These are phyloP conservation scores for Trachythela sp. DNA, from an alignment of 64 coral and sea anemone genomes.

Conservation along the genomic window DNA sequence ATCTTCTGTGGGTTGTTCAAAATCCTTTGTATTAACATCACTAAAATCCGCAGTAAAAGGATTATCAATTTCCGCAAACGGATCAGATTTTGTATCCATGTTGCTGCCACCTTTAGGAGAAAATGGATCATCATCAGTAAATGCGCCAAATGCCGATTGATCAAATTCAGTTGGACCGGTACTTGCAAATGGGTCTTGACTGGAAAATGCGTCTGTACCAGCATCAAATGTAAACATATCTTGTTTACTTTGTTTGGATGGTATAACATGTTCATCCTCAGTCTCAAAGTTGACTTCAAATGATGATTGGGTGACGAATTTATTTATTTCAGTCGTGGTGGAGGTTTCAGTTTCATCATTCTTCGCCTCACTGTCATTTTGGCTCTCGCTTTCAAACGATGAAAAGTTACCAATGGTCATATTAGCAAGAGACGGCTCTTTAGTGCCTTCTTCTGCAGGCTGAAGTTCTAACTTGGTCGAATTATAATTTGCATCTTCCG, in stretches of 20 bases:
- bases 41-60: not conserved
- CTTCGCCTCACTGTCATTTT: not conserved
- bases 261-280: not conserved
- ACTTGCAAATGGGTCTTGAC: not conserved
- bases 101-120: not conserved
- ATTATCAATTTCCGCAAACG: not conserved
- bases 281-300: not conserved
- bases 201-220: not conserved
- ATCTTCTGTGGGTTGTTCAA: not conserved
- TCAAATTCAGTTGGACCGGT: not conserved
- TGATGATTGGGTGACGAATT: not conserved
- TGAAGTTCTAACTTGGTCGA: not conserved
- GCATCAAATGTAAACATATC: not conserved
- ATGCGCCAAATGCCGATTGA: not conserved
- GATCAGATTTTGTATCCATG: not conserved
- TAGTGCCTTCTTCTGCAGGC: not conserved
- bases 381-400: not conserved
- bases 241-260: not conserved
- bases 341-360: not conserved
- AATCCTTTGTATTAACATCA: not conserved
- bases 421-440: not conserved
- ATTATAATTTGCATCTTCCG: not conserved
- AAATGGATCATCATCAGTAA: conserved; percentile 2
- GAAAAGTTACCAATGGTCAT: not conserved
- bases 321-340: not conserved